Conservation (phyloP, 1,140 invertebrate genomes). For the Centruroides sculpturatus region DNA sequence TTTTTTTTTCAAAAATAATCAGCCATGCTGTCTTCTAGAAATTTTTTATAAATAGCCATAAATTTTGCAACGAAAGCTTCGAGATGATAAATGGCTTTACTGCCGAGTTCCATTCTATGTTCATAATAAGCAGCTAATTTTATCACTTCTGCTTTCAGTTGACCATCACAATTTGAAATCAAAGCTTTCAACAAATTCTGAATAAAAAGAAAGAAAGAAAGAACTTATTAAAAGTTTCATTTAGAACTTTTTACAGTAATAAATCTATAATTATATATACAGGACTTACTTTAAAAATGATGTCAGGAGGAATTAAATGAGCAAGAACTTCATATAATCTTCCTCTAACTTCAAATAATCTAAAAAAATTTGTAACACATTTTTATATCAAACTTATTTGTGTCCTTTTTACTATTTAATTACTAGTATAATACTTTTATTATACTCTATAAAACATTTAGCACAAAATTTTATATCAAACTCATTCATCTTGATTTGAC, state of each 20-base stretch:
- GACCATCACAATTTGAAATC: constrained; percentile 67
- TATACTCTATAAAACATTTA: too few species aligned
- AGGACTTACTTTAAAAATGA: constrained; percentile 63
- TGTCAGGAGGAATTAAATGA: constrained; percentile 83
- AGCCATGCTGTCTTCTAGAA: constrained; percentile 51
- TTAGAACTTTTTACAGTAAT: too few species aligned
- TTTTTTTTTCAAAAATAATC: constrained; percentile 17
- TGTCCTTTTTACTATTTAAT: too few species aligned
- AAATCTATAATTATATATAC: too few species aligned
- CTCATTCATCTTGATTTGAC: too few species aligned
- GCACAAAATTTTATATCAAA: too few species aligned
- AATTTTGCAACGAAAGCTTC: constrained; percentile 94
- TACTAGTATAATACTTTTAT: too few species aligned
- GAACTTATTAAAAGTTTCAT: too few species aligned
- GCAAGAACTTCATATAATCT: constrained; percentile 85
- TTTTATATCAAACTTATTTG: neutral
- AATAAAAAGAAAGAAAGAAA: too few species aligned
- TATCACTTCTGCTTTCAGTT: constrained; percentile 71
- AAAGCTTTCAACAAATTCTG: constrained; percentile 66
- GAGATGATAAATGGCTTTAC: constrained; percentile 90
- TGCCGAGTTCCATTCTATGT: constrained; percentile 72
- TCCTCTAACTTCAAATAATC: constrained; percentile 63
- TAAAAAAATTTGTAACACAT: constrained; percentile 15
- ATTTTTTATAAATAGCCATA: constrained; percentile 85
- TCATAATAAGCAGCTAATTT: constrained; percentile 76